Evolutionary conservation across 2,888 invertebrate species (phyloP), one percentile per base, ranked within the genome.

Genomic region (Vandiemenella viatica): DNA sequence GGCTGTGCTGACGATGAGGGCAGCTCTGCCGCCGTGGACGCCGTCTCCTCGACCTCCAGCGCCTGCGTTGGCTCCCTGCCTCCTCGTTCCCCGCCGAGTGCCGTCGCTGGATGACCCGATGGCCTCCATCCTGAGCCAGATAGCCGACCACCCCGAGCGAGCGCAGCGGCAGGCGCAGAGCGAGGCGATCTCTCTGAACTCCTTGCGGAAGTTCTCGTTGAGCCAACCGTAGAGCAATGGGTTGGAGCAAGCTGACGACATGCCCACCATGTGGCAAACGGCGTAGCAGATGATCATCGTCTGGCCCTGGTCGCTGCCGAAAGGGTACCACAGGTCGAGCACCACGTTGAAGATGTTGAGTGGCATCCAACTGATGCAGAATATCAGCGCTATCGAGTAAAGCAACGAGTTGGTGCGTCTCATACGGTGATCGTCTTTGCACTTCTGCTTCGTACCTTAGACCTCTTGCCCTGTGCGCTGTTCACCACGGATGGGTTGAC

Each of bases 141-240:
- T n/a, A n/a, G n/a, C n/a, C n/a, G n/a, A n/a, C n/a, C n/a, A n/a
- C n/a, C n/a, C n/a, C n/a, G n/a, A n/a, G n/a, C n/a, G n/a, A n/a
- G n/a, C n/a, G n/a, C n/a, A n/a, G n/a, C n/a, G n/a, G 45, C 56
- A 56, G 1, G 56, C 55, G 16, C 52, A 55, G 16, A 60, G 15
- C 16, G 54, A 47, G 5, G 50, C 54, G 56, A 83, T 65, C 65
- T 86, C 85, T 58, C 80, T 78, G 63, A 91, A 91, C 65, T 91
- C 91, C 64, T 85, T 87, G 60, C 85, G 75, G 68, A 93, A 93
- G 67, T 91, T 91, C 58, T 92, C 91, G 65, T 93, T 93, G 58
- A 93, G 71, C 82, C 90, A 90, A 8, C 92, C 93, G 66, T 93
- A 93, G 3, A 92, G 74, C 18, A 93, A 70, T 0, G 92, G 92